A percentile compares a stretch with the other conserved stretches of the same genome.
These are phyloP conservation scores for Leptobrachium leishanense DNA, from an alignment of 2,113 vertebrate species.

Conservation along the genomic window DNA sequence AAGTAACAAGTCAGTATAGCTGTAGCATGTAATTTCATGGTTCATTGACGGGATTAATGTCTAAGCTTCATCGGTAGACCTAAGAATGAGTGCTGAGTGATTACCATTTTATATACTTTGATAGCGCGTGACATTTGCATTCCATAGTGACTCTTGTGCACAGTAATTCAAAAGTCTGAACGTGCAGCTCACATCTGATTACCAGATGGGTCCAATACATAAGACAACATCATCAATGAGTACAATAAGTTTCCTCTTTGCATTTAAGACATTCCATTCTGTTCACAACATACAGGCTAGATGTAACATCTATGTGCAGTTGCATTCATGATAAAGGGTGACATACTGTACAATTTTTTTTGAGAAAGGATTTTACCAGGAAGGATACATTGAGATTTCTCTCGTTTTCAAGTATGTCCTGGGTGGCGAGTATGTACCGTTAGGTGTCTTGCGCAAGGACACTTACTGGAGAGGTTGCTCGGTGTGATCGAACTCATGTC, in stretches of 20 bases:
- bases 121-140: slow-evolving; percentile 52
- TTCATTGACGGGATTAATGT: slow-evolving; percentile 48
- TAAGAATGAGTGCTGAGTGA: slow-evolving; percentile 58
- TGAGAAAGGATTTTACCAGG: too few relatives aligned
- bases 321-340: slow-evolving; percentile 60
- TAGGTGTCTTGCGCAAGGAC: too few relatives aligned
- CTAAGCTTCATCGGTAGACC: slow-evolving; percentile 27
- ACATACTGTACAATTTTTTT: slow-evolving; percentile 47
- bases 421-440: too few relatives aligned
- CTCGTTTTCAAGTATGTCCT: too few relatives aligned
- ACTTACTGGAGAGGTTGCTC: too few relatives aligned
- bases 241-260: slow-evolving; percentile 67
- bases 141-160: slow-evolving; percentile 48
- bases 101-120: slow-evolving; percentile 64
- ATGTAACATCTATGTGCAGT: slow-evolving; percentile 60
- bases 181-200: slow-evolving; percentile 66
- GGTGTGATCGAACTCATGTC: too few relatives aligned
- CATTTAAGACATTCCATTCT: slow-evolving; percentile 65
- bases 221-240: slow-evolving; percentile 53
- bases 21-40: slow-evolving; percentile 54
- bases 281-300: slow-evolving; percentile 60
- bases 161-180: slow-evolving; percentile 57
- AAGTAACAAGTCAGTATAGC: not conserved
- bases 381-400: too few relatives aligned
- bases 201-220: slow-evolving; percentile 61